Evolutionary conservation across 2,888 invertebrate genomes (phyloP).

Genomic region (Acanthosepion pharaonis): DNA sequence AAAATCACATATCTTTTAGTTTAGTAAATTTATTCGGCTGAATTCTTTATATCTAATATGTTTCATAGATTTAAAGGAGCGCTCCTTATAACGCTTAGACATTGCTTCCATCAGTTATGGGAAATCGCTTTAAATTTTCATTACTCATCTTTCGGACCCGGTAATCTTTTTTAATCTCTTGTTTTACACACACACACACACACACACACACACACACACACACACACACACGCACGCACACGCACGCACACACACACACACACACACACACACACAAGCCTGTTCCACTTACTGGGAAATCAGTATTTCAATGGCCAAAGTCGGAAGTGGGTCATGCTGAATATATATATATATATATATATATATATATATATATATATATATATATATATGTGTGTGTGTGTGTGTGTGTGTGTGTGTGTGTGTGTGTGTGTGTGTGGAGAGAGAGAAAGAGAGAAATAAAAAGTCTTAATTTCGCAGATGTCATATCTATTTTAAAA

Average conservation of each 20-base stretch:
- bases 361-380: not conserved
- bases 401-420: not conserved
- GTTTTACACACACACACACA: not conserved
- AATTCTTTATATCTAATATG: not conserved
- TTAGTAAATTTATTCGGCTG: not conserved
- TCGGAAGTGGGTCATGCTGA: not conserved
- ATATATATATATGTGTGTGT: not conserved
- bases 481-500: no score
- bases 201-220: not conserved
- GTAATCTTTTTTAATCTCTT: not conserved
- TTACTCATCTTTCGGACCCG: not conserved
- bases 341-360: not conserved
- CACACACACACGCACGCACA: no score
- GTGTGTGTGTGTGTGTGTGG: not conserved
- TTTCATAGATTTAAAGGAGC: not conserved
- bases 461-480: no score
- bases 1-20: not conserved
- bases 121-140: not conserved
- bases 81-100: not conserved
- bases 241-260: no score
- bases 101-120: not conserved
- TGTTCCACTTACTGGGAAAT: no score
- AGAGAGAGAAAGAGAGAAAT: no score
- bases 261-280: no score
- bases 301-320: no score